Evolutionary conservation across 1,140 invertebrate species (phyloP), one percentile per base, ranked within the genome.

Genomic region (Anadara kagoshimensis): DNA sequence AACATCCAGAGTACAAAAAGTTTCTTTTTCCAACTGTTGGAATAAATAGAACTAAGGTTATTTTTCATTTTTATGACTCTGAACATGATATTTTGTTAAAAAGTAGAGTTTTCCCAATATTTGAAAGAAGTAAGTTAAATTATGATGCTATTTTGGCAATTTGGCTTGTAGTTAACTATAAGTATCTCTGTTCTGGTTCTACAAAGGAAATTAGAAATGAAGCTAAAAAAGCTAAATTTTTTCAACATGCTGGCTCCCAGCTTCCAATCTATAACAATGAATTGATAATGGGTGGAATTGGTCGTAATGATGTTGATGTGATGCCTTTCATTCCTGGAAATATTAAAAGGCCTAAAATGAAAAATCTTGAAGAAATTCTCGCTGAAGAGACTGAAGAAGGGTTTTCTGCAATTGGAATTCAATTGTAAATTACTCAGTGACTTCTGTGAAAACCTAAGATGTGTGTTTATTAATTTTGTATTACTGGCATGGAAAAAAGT

Each of bases 91-190:
- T 47, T 16, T 47, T 47, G 45, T 16, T 47, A 8, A 16, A 47
- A 47, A 47, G 45, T 47, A 47, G 45, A 16, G 16, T 47, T 47
- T 10, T 47, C 8, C 45, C 16, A 16, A 8, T 47, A 10, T 47
- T 47, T 47, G 45, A 47, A 47, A 47, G 16, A 47, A 10, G 8
- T 47, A 10, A 10, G 45, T 47, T 61, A n/a, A 61, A 61, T 61
- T 61, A 36, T 61, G 58, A 61, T 11, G 58, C 58, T 14, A 41
- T 41, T 41, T 14, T 61, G 18, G 58, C 58, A 36, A 36, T 36
- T 2, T 61, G 58, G 58, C 58, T 61, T 43, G 58, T 61, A 36
- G 11, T 61, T n/a, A 61, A 61, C 41, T 61, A 61, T 36, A 61
- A 41, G 41, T 61, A 43, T 61, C 41, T 61, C 16, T 61, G 58